A percentile compares a stretch with the other conserved stretches of the same genome.
These are phyloP conservation scores for Drosophila ercepeae DNA, from an alignment of 1,140 invertebrate genomes.

Conservation along the genomic window DNA sequence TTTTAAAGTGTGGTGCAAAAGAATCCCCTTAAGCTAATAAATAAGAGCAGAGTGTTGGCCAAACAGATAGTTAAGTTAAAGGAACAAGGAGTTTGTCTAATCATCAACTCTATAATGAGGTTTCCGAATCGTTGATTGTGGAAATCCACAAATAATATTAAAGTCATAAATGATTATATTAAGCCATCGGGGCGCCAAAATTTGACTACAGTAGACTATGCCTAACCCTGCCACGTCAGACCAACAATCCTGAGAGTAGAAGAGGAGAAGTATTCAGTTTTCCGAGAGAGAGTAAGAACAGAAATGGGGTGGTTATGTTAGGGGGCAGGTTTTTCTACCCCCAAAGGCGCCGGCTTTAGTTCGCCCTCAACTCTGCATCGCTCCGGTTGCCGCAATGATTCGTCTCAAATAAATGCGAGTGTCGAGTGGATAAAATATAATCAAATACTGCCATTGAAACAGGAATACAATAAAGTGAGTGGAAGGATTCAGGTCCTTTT, in stretches of 20 bases:
- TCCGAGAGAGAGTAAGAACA: background rate
- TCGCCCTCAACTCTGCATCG: conserved; percentile 29
- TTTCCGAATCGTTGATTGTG: background rate
- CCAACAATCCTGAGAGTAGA: background rate
- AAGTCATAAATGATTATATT: background rate
- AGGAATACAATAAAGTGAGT: no score
- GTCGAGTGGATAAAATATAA: background rate
- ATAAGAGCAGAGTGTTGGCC: background rate
- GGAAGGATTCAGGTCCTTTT: background rate
- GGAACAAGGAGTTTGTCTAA: background rate
- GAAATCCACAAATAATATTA: background rate
- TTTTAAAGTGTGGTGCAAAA: background rate
- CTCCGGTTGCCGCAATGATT: conserved; percentile 24
- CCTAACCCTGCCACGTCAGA: background rate
- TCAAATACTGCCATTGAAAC: background rate
- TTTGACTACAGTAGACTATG: conserved; percentile 38
- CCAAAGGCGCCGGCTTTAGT: conserved; percentile 43
- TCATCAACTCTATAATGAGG: background rate
- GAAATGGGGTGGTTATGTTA: conserved; percentile 30
- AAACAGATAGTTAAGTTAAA: background rate
- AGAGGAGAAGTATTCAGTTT: background rate
- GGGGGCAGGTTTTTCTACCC: conserved; percentile 36
- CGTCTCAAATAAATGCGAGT: conserved; percentile 2
- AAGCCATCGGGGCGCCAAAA: conserved; percentile 37
- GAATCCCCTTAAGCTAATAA: background rate